Conservation (phyloP, 2,888 invertebrate genomes). For the Cinara cedri region DNA sequence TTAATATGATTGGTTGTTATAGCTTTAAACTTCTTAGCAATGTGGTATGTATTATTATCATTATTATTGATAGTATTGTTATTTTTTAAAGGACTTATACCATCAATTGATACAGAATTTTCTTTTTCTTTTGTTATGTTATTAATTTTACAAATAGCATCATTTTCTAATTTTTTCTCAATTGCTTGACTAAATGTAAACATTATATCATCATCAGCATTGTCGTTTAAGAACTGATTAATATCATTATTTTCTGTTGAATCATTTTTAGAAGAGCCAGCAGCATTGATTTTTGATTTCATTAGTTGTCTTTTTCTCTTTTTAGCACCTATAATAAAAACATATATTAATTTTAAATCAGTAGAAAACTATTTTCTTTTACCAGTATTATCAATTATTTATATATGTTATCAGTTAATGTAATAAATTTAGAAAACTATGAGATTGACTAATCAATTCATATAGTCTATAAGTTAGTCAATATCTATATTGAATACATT, state of each 20-base stretch:
- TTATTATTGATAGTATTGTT: constrained; percentile 18
- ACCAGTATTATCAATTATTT: no score
- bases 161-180: constrained; percentile 22
- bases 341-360: background rate
- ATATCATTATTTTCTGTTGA: constrained; percentile 21
- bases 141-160: background rate
- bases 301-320: constrained; percentile 25
- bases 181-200: constrained; percentile 30
- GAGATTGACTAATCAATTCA: no score
- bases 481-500: no score
- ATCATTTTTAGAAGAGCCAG: background rate
- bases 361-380: no score
- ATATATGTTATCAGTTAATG: no score
- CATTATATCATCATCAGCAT: constrained; percentile 36
- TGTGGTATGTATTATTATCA: background rate
- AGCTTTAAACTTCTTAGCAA: constrained; percentile 19
- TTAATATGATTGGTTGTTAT: background rate
- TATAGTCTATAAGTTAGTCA: no score
- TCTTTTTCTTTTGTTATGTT: background rate
- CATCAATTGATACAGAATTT: constrained; percentile 3
- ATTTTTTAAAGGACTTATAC: constrained; percentile 32
- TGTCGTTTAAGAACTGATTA: constrained; percentile 19
- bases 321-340: constrained; percentile 11
- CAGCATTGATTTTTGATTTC: constrained; percentile 13
- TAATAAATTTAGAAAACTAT: no score